phyloP scores from a whole-genome alignment of 2,113 vertebrate genomes.

The Donacobius atricapilla region DNA sequence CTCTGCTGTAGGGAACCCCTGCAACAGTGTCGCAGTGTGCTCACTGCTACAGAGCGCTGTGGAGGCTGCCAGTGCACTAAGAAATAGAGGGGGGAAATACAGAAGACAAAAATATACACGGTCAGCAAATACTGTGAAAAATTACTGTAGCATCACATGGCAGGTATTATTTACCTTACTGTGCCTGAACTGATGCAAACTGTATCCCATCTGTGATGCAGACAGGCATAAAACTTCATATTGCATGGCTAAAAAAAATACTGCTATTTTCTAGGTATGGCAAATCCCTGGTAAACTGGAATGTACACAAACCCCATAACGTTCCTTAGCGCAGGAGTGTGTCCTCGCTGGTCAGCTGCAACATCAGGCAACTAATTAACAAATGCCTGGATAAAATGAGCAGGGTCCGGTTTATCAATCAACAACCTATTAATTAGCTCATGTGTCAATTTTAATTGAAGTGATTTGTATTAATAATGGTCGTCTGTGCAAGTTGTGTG shows the following conservation, averaged over 20 bases:
- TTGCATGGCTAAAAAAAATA: not conserved
- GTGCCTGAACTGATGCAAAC: not conserved
- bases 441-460: conserved; percentile 28
- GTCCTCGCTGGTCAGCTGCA: not conserved
- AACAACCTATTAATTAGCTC: conserved; percentile 40
- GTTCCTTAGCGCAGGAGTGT: not conserved
- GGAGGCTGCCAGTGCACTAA: not conserved
- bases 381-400: not conserved
- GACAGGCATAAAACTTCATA: not conserved
- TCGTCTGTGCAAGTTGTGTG: not conserved
- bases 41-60: not conserved
- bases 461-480: conserved; percentile 46
- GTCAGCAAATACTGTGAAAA: not conserved
- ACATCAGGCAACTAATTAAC: not conserved
- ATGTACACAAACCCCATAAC: rapidly evolving
- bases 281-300: not conserved
- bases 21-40: conserved; percentile 62
- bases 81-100: not conserved
- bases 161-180: not conserved
- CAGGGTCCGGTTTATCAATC: conserved; percentile 43
- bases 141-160: not conserved
- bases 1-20: conserved; percentile 55
- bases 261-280: not conserved
- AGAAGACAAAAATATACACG: rapidly evolving
- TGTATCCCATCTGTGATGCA: not conserved